Percentiles rank a stretch among this genome's conserved stretches.
These are phyloP conservation scores for Epicampocera succincta DNA, from an alignment of 2,888 invertebrate species.

Conservation along the genomic window DNA sequence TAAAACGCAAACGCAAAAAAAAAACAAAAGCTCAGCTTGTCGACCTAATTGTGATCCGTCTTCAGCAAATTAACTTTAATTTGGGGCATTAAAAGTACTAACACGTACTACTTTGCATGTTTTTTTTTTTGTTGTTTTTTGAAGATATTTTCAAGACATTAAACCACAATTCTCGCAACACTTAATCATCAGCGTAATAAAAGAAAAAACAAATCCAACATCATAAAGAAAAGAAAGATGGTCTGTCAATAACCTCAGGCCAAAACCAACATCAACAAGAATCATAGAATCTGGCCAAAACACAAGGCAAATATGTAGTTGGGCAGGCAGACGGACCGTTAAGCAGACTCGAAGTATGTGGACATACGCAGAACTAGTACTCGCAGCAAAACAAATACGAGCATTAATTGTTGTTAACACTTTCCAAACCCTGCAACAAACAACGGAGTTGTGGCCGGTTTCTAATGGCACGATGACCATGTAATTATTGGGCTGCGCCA, in stretches of 20 bases:
- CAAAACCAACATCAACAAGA: conserved; percentile 56
- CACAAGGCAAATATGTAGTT: not conserved
- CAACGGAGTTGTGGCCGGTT: conserved; percentile 21
- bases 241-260: conserved; percentile 64
- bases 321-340: not conserved
- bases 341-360: not conserved
- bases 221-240: conserved; percentile 59
- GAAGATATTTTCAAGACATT: no score
- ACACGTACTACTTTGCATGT: conserved; percentile 55
- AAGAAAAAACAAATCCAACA: conserved; percentile 16
- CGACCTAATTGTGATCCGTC: conserved; percentile 35
- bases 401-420: conserved; percentile 64
- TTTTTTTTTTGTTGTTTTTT: conserved; percentile 14
- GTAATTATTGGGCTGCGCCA: not conserved
- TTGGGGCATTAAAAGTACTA: conserved; percentile 54
- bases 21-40: not conserved
- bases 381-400: conserved; percentile 48
- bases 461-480: conserved; percentile 1
- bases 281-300: not conserved
- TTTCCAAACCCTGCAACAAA: conserved; percentile 37
- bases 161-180: not conserved
- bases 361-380: not conserved
- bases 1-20: not conserved
- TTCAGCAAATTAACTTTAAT: conserved; percentile 41
- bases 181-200: not conserved